Percentiles rank a stretch among this genome's conserved stretches.
Conservation (phyloP, 1,140 invertebrate species). For the Camponotus floridanus region DNA sequence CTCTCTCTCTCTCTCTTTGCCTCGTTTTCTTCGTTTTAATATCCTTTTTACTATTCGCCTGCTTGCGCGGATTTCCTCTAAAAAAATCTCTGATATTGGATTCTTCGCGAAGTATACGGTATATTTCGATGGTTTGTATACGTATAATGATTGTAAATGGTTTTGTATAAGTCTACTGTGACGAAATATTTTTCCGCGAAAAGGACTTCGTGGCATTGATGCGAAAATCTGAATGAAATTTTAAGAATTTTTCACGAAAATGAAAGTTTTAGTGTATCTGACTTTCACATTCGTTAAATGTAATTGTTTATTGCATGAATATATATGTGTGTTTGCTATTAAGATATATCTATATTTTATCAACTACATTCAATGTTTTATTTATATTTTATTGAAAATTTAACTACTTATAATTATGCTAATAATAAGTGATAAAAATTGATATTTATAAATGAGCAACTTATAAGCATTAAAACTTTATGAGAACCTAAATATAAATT, state of each 20-base stretch:
- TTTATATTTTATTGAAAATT: not conserved
- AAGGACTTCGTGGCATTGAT: not conserved
- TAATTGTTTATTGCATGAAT: not conserved
- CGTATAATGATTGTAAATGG: not conserved
- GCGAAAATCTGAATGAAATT: not conserved
- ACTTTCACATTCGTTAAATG: not conserved
- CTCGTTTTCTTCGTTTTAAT: not conserved
- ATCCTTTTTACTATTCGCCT: conserved; percentile 3
- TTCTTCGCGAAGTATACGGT: conserved; percentile 8
- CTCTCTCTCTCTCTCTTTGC: not conserved
- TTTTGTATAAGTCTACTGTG: not conserved
- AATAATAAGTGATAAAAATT: not conserved
- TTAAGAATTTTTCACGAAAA: not conserved
- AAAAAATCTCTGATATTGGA: conserved; percentile 54
- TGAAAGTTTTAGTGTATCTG: not conserved
- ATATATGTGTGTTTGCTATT: not conserved
- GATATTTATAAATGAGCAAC: not conserved
- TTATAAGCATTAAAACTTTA: too few relatives aligned
- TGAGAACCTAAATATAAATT: not conserved
- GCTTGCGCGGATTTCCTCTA: conserved; percentile 2
- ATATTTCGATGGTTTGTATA: not conserved
- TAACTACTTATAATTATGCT: not conserved
- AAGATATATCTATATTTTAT: not conserved
- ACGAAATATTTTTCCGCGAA: conserved; percentile 24
- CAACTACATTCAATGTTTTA: too few relatives aligned